Percentiles rank a stretch among this genome's conserved stretches.
Conservation (phyloP, 2,113 vertebrate species). For the Alouatta palliata region DNA sequence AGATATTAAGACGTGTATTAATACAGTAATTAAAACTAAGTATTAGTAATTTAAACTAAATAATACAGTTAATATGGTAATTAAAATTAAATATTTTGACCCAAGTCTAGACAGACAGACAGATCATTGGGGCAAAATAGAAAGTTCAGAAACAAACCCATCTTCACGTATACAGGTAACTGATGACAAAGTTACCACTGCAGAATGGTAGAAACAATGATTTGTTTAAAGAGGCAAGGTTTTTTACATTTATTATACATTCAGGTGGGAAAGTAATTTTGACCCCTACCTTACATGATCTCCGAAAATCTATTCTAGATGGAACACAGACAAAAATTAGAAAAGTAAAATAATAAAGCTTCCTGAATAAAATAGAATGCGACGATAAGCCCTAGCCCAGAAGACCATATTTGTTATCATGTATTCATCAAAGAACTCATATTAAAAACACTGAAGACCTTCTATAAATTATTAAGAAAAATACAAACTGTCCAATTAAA, state of each 20-base stretch:
- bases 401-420: background rate
- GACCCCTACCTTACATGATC: background rate
- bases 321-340: background rate
- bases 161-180: background rate
- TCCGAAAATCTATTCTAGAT: background rate
- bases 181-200: background rate
- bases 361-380: background rate
- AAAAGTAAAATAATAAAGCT: background rate
- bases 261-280: background rate
- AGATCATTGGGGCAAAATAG: background rate
- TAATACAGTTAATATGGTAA: background rate
- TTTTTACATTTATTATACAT: background rate
- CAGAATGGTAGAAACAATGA: background rate
- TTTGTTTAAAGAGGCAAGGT: background rate
- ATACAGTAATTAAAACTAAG: background rate
- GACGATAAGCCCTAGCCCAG: background rate
- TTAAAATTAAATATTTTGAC: background rate
- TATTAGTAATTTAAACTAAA: background rate
- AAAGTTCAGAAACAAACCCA: background rate
- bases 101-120: background rate
- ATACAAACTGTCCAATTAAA: background rate
- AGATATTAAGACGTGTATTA: background rate
- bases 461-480: constrained; percentile 7
- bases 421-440: background rate
- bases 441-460: background rate